Evolutionary conservation across 2,113 vertebrate genomes (phyloP).

Genomic region (Camelus dromedarius): DNA sequence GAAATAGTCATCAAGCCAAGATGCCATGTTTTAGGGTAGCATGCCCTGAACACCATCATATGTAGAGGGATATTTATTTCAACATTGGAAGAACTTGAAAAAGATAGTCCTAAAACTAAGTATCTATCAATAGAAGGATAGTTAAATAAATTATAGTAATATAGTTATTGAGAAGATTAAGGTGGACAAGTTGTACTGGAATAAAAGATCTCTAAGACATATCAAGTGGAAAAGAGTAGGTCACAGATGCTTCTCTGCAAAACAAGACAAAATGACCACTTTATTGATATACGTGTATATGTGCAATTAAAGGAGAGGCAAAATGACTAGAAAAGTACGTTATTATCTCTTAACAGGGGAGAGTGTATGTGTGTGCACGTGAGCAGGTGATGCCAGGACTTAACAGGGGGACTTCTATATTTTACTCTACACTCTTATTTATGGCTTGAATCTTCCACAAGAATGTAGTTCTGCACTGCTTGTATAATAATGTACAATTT

Average conservation of each 20-base stretch:
- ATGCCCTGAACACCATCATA: not conserved
- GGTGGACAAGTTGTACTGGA: not conserved
- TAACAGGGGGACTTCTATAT: not conserved
- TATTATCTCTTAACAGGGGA: not conserved
- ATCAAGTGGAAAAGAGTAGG: not conserved
- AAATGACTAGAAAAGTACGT: not conserved
- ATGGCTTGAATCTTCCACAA: not conserved
- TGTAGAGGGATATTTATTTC: not conserved
- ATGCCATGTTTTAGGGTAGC: not conserved
- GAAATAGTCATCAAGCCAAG: not conserved
- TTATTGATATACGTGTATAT: not conserved
- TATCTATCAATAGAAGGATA: not conserved
- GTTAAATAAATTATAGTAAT: constrained; percentile 16
- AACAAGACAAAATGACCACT: not conserved
- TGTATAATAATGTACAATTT: not conserved
- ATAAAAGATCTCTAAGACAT: not conserved
- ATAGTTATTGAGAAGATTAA: not conserved
- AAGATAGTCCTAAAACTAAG: not conserved
- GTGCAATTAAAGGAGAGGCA: not conserved
- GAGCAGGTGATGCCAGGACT: not conserved
- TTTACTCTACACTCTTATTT: not conserved
- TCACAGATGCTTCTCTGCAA: not conserved
- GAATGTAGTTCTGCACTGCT: not conserved
- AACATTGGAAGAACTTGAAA: not conserved
- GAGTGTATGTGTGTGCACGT: not conserved